Base-by-base conservation (phyloP, 2,113 vertebrate genomes). In the Conger conger region DNA sequence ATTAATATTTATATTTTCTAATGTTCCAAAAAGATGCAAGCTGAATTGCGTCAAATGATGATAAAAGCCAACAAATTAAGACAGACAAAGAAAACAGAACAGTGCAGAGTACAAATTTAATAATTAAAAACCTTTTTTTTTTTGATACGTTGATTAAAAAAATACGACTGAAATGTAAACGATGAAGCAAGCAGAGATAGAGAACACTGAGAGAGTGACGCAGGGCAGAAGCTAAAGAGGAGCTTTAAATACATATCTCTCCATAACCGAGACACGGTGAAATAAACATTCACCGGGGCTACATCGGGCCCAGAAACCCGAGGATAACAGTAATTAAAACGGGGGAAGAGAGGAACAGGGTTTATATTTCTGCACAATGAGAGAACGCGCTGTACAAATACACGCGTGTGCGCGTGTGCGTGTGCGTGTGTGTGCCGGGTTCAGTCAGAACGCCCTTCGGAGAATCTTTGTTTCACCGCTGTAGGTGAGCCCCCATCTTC, bases 401-500 rank as follows among this genome's bases (percentile, higher is more conserved):
- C 40, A n/a, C 9, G 40, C 9, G 40, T n/a, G n/a, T 13, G 2
- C 18, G 5, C n/a, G 38, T 30, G 79, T 36, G 8, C 17, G 23
- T 18, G 38, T 33, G 40, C 3, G 54, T 11, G 54, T 0, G 54
- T 3, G 54, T 2, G 6, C 1, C 9, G 45, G 45, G 45, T 13
- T 50, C 9, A 63, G 54, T n/a, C 54, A 38, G 8, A 53, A 42
- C n/a, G 38, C 68, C 33, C 80, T 53, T 76, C 27, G 18, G 33
- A 76, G 68, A 33, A 42, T 45, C 60, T 45, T 53, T 73, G 35
- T 80, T 87, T 84, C 88, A 86, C 85, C 77, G 53, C 88, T 86
- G 85, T 82, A 82, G 83, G 85, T 86, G 81, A 84, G 76, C 57
- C 80, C 80, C 85, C 82, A 90, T 85, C 86, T 91, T 88, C 88